A percentile compares a stretch with the other conserved stretches of the same genome.
phyloP scores from a whole-genome alignment of 2,888 invertebrate species.

The Philaethria dido region DNA sequence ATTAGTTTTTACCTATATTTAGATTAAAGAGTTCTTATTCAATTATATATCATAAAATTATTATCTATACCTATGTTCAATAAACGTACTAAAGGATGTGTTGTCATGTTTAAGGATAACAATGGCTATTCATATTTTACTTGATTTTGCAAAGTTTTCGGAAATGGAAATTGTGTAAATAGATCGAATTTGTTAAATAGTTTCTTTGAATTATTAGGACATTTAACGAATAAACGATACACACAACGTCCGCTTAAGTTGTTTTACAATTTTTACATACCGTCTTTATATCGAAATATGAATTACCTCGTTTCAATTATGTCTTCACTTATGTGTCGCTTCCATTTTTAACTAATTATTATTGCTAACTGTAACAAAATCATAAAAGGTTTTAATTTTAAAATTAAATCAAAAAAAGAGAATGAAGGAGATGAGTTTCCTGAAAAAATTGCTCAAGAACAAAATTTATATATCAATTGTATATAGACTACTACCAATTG shows the following conservation, averaged over 20 bases:
- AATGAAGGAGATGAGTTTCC: background rate
- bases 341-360: background rate
- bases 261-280: slow-evolving; percentile 4
- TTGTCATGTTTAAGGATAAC: background rate
- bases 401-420: background rate
- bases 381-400: background rate
- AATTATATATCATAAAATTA: too few species aligned
- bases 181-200: slow-evolving; percentile 1
- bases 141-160: background rate
- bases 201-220: background rate
- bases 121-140: background rate
- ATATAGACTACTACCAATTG: slow-evolving; percentile 26
- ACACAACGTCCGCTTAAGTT: background rate
- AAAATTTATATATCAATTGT: slow-evolving; percentile 27
- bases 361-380: background rate
- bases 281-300: background rate
- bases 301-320: slow-evolving; percentile 9
- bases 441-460: slow-evolving; percentile 31
- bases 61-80: too few species aligned
- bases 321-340: background rate
- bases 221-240: background rate
- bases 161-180: slow-evolving; percentile 7
- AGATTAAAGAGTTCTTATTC: too few species aligned
- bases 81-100: background rate
- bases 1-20: too few species aligned